A percentile compares a stretch with the other conserved stretches of the same genome.
These are phyloP conservation scores for Donacobius atricapilla DNA, from an alignment of 2,113 vertebrate genomes.

Conservation along the genomic window DNA sequence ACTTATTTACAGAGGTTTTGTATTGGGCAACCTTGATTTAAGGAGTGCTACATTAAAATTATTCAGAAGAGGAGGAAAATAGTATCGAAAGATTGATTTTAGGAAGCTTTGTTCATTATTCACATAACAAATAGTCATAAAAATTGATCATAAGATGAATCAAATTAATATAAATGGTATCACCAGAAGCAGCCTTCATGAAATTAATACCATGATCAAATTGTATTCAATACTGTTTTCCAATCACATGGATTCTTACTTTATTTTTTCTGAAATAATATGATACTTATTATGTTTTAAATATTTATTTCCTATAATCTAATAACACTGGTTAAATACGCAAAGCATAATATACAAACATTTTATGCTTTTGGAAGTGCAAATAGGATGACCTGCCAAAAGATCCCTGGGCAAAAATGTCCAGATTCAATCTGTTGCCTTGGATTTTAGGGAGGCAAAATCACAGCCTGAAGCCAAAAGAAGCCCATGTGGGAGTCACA, in stretches of 20 bases:
- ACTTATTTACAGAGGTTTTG: neutral
- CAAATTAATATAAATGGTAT: neutral
- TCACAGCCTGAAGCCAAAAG: neutral
- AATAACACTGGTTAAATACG: neutral
- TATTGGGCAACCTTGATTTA: constrained; percentile 2
- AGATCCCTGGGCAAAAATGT: constrained; percentile 26
- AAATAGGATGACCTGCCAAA: constrained; percentile 2
- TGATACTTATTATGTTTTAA: neutral
- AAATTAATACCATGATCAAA: neutral
- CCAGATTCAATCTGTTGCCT: constrained; percentile 37
- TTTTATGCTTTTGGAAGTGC: constrained; percentile 28
- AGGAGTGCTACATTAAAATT: neutral
- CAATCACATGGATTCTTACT: neutral
- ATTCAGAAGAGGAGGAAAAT: neutral
- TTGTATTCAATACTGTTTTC: neutral
- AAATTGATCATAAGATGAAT: neutral
- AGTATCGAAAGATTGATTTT: neutral
- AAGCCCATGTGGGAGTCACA: constrained; percentile 16
- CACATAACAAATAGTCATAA: neutral
- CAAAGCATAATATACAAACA: neutral
- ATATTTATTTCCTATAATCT: neutral
- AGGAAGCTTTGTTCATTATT: neutral
- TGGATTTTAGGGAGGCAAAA: neutral
- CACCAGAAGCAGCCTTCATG: neutral
- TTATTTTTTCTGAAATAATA: neutral